These are phyloP conservation scores for Protophormia terraenovae DNA, from an alignment of 2,888 invertebrate genomes.

Conservation along the genomic window DNA sequence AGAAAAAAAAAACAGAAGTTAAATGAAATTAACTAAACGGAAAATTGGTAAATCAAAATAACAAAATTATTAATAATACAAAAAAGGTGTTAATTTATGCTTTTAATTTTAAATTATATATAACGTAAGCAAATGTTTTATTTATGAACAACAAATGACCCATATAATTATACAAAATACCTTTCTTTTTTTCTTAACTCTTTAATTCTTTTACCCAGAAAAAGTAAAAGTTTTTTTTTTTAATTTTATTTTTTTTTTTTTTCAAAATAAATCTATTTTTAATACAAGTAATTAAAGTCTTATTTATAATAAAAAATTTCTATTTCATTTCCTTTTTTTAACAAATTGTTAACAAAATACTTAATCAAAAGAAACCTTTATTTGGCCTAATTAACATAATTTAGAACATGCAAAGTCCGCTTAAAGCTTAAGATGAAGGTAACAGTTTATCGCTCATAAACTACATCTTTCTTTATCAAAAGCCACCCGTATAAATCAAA, in stretches of 20 bases:
- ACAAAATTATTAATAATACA: neutral
- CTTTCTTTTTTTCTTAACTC: neutral
- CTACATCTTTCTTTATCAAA: neutral
- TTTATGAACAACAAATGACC: neutral
- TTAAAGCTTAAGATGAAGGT: neutral
- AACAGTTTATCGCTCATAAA: slow-evolving; percentile 7
- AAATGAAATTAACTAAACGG: slow-evolving; percentile 44
- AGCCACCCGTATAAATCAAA: neutral
- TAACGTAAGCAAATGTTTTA: neutral
- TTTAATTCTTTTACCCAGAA: neutral
- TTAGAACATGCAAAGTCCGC: slow-evolving; percentile 20
- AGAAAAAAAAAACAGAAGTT: slow-evolving; percentile 3
- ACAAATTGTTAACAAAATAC: neutral
- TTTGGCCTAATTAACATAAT: slow-evolving; percentile 54
- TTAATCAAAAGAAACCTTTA: neutral
- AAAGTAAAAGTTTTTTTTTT: slow-evolving; percentile 35
- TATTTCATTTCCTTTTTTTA: neutral
- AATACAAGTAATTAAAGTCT: neutral
- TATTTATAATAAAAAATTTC: no score
- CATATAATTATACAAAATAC: neutral
- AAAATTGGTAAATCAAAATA: slow-evolving; percentile 19
- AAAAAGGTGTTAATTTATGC: slow-evolving; percentile 26
- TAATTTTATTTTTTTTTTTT: no score
- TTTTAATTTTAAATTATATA: neutral
- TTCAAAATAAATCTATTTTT: neutral